Evolutionary conservation across 2,888 invertebrate genomes (phyloP).

Genomic region (Sisyra terminalis): DNA sequence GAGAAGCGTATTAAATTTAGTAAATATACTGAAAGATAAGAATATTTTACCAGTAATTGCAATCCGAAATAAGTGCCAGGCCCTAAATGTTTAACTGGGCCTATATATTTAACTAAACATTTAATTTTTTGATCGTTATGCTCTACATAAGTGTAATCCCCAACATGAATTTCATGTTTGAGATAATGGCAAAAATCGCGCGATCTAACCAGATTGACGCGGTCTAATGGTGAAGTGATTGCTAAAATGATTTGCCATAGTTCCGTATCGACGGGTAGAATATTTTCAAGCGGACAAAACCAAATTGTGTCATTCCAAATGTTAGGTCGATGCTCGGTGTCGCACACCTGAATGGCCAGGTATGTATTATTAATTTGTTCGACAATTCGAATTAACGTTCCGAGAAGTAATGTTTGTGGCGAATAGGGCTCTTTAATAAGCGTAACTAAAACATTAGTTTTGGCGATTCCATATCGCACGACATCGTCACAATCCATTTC

Average conservation of each 20-base stretch:
- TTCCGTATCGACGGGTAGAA: conserved; percentile 21
- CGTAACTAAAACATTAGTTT: conserved; percentile 5
- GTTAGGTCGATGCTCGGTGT: neutral
- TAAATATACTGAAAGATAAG: too few relatives aligned
- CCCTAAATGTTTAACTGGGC: conserved; percentile 32
- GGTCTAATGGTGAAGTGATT: conserved; percentile 31
- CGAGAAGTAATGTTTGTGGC: conserved; percentile 1
- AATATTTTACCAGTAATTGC: conserved; percentile 33
- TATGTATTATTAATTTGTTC: conserved; percentile 2
- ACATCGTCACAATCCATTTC: conserved; percentile 5
- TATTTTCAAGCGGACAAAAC: conserved; percentile 17
- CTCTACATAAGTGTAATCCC: conserved; percentile 7
- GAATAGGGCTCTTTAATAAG: neutral
- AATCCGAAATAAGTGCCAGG: conserved; percentile 36
- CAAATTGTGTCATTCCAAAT: conserved; percentile 23
- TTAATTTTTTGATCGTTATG: conserved; percentile 20
- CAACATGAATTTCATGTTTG: conserved; percentile 13
- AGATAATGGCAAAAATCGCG: conserved; percentile 28
- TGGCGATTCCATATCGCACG: conserved; percentile 6
- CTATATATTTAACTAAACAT: conserved; percentile 34
- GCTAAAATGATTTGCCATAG: conserved; percentile 35
- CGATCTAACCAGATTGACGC: conserved; percentile 30
- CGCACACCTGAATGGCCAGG: conserved; percentile 5
- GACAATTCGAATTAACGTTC: conserved; percentile 5
- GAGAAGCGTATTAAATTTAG: too few relatives aligned